Conservation (phyloP, 1,140 invertebrate genomes). For the Pseudoatta argentina region DNA sequence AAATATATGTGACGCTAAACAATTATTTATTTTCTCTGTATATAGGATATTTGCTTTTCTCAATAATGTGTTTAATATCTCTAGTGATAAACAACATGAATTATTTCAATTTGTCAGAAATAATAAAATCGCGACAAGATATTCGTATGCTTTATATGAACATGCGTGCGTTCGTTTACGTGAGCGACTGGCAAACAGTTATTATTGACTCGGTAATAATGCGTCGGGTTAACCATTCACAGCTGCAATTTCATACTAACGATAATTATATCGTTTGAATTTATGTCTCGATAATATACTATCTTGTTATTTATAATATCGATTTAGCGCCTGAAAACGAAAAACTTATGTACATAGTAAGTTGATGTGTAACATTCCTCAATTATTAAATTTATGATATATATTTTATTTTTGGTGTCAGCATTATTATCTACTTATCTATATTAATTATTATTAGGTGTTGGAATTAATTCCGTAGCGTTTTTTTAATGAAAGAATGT, state of each 20-base stretch:
- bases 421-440: background rate
- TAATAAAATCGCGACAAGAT: conserved; percentile 11
- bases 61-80: background rate
- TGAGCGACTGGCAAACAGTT: conserved; percentile 32
- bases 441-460: conserved; percentile 7
- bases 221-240: conserved; percentile 6
- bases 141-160: conserved; percentile 15
- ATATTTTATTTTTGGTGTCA: background rate
- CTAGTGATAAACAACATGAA: conserved; percentile 6
- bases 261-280: conserved; percentile 61
- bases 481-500: no score
- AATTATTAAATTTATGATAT: background rate
- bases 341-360: background rate
- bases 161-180: conserved; percentile 37
- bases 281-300: conserved; percentile 41
- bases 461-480: no score
- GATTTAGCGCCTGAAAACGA: conserved; percentile 35
- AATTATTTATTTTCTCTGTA: background rate
- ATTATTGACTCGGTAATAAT: conserved; percentile 56
- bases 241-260: conserved; percentile 52
- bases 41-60: background rate
- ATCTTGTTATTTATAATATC: conserved; percentile 54
- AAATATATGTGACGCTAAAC: background rate
- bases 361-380: background rate
- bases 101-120: conserved; percentile 36